A percentile compares a stretch with the other conserved stretches of the same genome.
phyloP scores from a whole-genome alignment of 30 jellyfish, hydroid and myxozoan genomes.

The Nemopilema nomurai region DNA sequence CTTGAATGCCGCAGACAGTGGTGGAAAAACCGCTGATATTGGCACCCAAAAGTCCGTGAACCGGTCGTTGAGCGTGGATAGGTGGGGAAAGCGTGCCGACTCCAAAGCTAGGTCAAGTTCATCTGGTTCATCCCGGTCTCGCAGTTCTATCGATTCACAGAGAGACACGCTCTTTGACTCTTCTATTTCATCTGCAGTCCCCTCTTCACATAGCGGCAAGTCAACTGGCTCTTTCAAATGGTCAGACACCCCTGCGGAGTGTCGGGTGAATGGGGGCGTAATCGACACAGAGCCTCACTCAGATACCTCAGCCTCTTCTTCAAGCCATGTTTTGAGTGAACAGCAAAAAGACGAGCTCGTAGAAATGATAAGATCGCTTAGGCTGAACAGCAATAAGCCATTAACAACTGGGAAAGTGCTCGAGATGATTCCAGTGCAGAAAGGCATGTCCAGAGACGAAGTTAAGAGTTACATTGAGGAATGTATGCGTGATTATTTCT shows the following conservation, averaged over 20 bases:
- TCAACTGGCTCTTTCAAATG: background rate
- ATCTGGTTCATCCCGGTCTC: conserved; percentile 21
- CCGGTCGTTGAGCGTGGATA: background rate
- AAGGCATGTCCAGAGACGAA: conserved; percentile 38
- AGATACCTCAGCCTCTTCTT: background rate
- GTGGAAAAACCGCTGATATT: too few relatives aligned
- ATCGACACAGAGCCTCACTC: background rate
- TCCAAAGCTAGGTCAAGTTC: background rate
- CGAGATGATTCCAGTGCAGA: conserved; percentile 40
- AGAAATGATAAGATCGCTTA: conserved; percentile 22
- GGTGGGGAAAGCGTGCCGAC: background rate
- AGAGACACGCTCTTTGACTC: background rate
- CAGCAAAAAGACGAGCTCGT: conserved; percentile 23
- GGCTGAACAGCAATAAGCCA: conserved; percentile 33
- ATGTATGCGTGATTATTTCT: conserved; percentile 42
- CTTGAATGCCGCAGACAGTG: background rate
- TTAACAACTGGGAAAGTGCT: conserved; percentile 44
- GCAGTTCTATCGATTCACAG: conserved; percentile 1
- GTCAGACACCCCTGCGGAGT: background rate
- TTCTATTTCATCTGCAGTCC: background rate
- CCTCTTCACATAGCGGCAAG: background rate
- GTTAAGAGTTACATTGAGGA: conserved; percentile 41
- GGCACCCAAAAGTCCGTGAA: background rate
- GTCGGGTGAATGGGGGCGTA: background rate
- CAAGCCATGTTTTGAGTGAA: conserved; percentile 1